These are phyloP conservation scores for Bombus soroeensis DNA, from an alignment of 1,140 invertebrate species.

Conservation along the genomic window DNA sequence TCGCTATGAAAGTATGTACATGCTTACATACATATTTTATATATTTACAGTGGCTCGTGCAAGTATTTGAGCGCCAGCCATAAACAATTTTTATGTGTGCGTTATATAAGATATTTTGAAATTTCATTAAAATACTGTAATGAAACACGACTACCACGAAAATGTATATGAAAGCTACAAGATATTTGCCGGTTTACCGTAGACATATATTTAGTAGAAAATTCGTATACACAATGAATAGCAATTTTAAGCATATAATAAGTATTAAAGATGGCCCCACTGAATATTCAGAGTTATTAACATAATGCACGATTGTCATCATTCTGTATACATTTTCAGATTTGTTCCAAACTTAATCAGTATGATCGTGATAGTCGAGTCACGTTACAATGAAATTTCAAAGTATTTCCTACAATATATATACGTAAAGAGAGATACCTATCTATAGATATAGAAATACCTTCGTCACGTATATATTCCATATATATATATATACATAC, in stretches of 20 bases:
- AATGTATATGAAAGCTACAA: not conserved
- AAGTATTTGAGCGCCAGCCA: not conserved
- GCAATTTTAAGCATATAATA: not conserved
- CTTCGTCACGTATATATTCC: no score
- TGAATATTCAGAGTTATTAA: no score
- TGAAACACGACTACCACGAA: no score
- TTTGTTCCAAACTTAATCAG: not conserved
- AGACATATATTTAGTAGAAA: not conserved
- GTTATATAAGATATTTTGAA: not conserved
- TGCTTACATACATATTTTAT: not conserved
- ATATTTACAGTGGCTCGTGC: not conserved
- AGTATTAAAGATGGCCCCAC: not conserved
- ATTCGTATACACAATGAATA: not conserved
- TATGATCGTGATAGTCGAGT: not conserved
- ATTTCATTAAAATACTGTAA: not conserved
- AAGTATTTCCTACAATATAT: not conserved
- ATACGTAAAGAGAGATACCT: not conserved
- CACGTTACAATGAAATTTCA: not conserved
- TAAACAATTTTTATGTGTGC: not conserved
- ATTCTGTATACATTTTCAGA: not conserved
- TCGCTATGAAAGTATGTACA: not conserved
- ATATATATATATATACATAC: no score
- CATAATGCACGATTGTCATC: not conserved
- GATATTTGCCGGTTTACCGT: not conserved
- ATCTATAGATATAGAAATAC: not conserved